These are phyloP conservation scores for Neocrepidodera transversa DNA, from an alignment of 2,888 invertebrate species.

Conservation along the genomic window DNA sequence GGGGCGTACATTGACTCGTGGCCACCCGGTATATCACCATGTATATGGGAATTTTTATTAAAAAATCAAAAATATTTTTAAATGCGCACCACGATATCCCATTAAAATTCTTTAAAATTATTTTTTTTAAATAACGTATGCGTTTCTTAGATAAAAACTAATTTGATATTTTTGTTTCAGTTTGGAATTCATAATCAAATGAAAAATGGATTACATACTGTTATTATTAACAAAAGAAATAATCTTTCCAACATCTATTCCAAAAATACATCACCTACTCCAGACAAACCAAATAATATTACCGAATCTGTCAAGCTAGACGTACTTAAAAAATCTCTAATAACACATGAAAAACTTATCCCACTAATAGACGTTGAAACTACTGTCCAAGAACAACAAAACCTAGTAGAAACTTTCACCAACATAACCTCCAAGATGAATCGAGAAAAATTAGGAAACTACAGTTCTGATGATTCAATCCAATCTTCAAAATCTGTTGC, in stretches of 20 bases:
- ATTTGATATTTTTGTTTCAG: constrained; percentile 3
- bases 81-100: too few species aligned
- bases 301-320: neutral
- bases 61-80: too few species aligned
- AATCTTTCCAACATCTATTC: neutral
- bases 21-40: too few species aligned
- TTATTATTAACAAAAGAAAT: neutral
- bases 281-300: neutral
- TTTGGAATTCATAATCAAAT: constrained; percentile 1
- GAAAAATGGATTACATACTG: constrained; percentile 2
- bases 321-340: neutral
- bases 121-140: too few species aligned
- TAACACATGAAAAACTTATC: constrained; percentile 49
- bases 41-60: too few species aligned
- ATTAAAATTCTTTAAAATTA: too few species aligned
- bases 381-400: constrained; percentile 39
- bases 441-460: constrained; percentile 42
- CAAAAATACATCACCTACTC: neutral
- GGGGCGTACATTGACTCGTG: too few species aligned
- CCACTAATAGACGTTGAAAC: constrained; percentile 55
- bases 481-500: constrained; percentile 35
- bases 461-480: constrained; percentile 47
- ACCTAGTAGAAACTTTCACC: constrained; percentile 46
- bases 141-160: too few species aligned
- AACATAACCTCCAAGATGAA: constrained; percentile 44